A percentile compares a stretch with the other conserved stretches of the same genome.
Evolutionary conservation across 2,113 vertebrate genomes (phyloP).

Genomic region (Glaucidium brasilianum): DNA sequence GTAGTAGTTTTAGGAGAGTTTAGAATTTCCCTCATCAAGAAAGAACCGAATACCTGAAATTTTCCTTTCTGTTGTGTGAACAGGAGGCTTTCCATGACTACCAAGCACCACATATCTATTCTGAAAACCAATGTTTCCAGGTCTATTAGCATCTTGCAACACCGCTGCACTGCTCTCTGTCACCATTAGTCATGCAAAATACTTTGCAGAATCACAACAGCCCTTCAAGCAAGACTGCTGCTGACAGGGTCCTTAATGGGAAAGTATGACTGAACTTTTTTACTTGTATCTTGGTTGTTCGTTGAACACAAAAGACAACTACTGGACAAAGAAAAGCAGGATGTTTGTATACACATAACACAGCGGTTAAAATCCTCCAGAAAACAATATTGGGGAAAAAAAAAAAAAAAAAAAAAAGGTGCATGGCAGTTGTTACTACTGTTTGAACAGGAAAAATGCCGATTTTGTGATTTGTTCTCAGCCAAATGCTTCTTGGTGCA

Average conservation of each 20-base stretch:
- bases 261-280: background rate
- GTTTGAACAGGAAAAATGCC: background rate
- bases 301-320: background rate
- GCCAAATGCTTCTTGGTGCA: background rate
- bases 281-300: background rate
- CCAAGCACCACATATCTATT: background rate
- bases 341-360: background rate
- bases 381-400: background rate
- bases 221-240: background rate
- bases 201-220: no score
- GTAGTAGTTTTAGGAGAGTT: background rate
- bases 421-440: background rate
- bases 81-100: background rate
- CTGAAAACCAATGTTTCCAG: fast-evolving
- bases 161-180: fast-evolving
- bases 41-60: background rate
- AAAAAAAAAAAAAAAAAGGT: background rate
- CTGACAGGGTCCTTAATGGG: background rate
- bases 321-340: background rate
- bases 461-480: background rate
- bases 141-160: background rate
- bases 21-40: background rate
- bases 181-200: background rate
- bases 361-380: background rate
- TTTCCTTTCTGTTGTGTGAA: background rate